Conservation (phyloP, 2,113 vertebrate species). For the Petaurus breviceps region DNA sequence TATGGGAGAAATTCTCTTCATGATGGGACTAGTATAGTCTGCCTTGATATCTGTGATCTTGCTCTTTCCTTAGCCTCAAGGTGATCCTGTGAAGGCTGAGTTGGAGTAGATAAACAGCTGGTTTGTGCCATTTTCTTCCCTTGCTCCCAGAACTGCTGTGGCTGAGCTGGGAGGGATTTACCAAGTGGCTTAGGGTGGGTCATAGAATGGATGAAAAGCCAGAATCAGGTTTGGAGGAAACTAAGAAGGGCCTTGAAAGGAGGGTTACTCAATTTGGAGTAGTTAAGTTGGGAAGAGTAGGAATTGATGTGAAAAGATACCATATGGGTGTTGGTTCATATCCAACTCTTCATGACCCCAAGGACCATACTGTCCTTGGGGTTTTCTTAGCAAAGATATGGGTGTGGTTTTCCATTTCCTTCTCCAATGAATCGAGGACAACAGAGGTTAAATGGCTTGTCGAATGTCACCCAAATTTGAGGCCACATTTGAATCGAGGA, state of each 20-base stretch:
- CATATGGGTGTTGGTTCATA: background rate
- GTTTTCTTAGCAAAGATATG: background rate
- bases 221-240: background rate
- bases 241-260: background rate
- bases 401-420: background rate
- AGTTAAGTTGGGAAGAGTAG: background rate
- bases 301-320: background rate
- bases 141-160: background rate
- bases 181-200: background rate
- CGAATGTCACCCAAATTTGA: background rate
- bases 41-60: background rate
- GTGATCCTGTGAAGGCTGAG: background rate
- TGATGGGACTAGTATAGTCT: background rate
- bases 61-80: background rate
- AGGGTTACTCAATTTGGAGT: background rate
- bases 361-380: background rate
- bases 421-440: background rate
- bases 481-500: background rate
- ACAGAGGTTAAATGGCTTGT: background rate
- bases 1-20: background rate
- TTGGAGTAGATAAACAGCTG: background rate
- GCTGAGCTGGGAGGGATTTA: background rate
- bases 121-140: background rate
- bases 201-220: background rate
- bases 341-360: background rate